Evolutionary conservation across 64 coral and sea anemone genomes (phyloP), one percentile per base, ranked within the genome.

Genomic region (Montipora cactus): DNA sequence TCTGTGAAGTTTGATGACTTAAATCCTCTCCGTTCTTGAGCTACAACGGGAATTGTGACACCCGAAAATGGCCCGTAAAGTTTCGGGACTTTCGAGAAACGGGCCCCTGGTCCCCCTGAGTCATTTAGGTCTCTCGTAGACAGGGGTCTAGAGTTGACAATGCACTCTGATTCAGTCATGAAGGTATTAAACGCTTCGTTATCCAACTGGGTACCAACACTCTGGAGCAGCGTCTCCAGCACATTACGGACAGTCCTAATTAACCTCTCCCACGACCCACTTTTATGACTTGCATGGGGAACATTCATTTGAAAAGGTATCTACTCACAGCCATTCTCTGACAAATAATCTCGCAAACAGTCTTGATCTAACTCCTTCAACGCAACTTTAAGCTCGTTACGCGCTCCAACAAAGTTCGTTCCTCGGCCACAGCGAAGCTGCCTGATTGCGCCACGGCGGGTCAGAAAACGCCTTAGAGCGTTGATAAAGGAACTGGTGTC

Each of bases 401-500:
- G 4, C 2, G 68, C 68, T 21, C 62, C 82, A 47, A 86, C 48
- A 18, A 87, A 87, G 16, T 75, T 87, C 7, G 67, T 68, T 9
- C 84, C 83, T 47, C 45, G 44, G 49, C 50, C 83, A 47, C 64
- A 45, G 3, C 67, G 58, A 3, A 67, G 20, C 13, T 85, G 82
- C 0, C 82, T 3, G 4, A 85, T 47, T 4, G 82, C 7, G 5
- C 83, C 61, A 20, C 83, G 44, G 37, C 25, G 66, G 58, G 9
- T 23, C 15, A 84, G 10, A 46, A 84, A 64, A 47, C 58, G 59
- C 67, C 52, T 7, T 18, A 87, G 62, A 16, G 23, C 37, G 46
- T 87, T 87, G n/a, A 73, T 73, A 64, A 87, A 87, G 20, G 83
- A 87, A 71, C 14, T 20, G 4, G 64, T 71, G 64, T 87, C 64